Evolutionary conservation across 2,888 invertebrate genomes (phyloP).

Genomic region (Sinohyriopsis cumingii): DNA sequence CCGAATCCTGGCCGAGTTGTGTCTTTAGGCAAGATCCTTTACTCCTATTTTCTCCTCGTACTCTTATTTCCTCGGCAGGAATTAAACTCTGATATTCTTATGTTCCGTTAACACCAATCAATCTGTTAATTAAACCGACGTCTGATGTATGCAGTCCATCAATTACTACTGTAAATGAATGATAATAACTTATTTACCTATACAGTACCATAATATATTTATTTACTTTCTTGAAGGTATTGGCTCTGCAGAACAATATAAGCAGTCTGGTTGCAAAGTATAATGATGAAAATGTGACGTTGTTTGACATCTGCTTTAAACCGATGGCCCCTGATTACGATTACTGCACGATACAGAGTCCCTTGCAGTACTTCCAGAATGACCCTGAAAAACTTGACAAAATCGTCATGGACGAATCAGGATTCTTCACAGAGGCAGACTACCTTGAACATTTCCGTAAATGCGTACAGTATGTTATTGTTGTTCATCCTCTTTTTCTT

Average conservation of each 20-base stretch:
- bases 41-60: too few species aligned
- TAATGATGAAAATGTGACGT: conserved; percentile 47
- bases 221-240: conserved; percentile 52
- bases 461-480: conserved; percentile 77
- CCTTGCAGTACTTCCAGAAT: conserved; percentile 91
- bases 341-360: conserved; percentile 89
- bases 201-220: not conserved
- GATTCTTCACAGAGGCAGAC: conserved; percentile 69
- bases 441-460: conserved; percentile 84
- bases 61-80: too few species aligned
- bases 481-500: too few species aligned
- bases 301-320: conserved; percentile 90
- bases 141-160: too few species aligned
- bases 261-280: conserved; percentile 49
- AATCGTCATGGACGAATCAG: conserved; percentile 32
- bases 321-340: conserved; percentile 83
- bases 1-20: too few species aligned
- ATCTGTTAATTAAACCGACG: too few species aligned
- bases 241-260: conserved; percentile 67
- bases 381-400: conserved; percentile 50
- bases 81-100: too few species aligned
- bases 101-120: too few species aligned
- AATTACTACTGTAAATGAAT: too few species aligned
- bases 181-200: too few species aligned
- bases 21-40: too few species aligned